Conservation (phyloP, 2,797 vertebrate genomes). For the Epinephelus coioides region DNA sequence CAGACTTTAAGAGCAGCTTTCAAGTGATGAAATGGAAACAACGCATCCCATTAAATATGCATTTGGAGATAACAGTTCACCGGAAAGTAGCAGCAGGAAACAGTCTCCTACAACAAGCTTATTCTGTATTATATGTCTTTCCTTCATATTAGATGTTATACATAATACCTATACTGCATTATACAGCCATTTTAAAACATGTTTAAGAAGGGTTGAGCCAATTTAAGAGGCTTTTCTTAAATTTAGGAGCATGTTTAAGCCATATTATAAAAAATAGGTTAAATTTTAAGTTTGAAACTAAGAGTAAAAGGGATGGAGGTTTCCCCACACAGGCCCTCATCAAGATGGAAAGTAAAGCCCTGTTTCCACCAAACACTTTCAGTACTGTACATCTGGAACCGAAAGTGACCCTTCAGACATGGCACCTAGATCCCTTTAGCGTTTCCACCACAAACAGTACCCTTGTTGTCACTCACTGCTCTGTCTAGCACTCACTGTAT, state of each 20-base stretch:
- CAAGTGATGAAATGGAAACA: not conserved
- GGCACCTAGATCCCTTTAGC: too few species aligned
- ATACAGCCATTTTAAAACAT: not conserved
- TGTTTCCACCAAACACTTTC: not conserved
- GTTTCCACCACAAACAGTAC: too few species aligned
- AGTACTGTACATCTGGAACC: too few species aligned
- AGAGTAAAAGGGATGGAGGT: too few species aligned
- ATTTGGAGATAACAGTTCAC: not conserved
- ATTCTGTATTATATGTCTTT: not conserved
- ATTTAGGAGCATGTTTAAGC: not conserved
- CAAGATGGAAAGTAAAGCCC: not conserved
- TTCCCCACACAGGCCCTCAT: not conserved
- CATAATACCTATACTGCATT: slow-evolving; percentile 12
- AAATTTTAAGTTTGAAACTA: not conserved
- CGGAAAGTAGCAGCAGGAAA: not conserved
- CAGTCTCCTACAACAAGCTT: not conserved
- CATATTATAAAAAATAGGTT: not conserved
- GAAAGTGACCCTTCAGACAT: too few species aligned
- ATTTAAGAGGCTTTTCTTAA: not conserved
- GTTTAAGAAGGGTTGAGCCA: not conserved
- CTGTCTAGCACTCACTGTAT: too few species aligned
- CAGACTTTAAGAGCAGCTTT: not conserved
- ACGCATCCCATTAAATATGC: not conserved
- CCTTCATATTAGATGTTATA: slow-evolving; percentile 11
- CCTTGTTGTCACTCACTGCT: too few species aligned